Evolutionary conservation across 2,797 vertebrate genomes (phyloP).

Genomic region (Chelonia mydas): DNA sequence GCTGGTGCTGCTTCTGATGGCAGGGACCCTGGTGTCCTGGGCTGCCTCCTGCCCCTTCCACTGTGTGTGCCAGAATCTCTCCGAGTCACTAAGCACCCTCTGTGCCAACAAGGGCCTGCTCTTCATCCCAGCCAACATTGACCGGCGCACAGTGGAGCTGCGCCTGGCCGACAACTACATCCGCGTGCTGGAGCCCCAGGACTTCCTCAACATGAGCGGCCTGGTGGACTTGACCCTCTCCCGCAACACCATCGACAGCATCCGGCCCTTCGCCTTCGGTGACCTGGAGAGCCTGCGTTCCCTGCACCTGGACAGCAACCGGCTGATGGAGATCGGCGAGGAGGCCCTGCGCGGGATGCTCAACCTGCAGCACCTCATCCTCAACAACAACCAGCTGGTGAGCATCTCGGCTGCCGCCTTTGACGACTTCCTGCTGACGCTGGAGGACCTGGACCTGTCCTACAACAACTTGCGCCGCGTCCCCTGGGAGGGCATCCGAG

Average conservation of each 20-base stretch:
- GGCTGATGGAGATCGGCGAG: conserved; percentile 85
- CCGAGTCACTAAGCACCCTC: conserved; percentile 93
- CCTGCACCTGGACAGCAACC: conserved; percentile 91
- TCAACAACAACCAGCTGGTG: conserved; percentile 93
- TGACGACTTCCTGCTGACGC: conserved; percentile 89
- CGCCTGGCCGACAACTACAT: conserved; percentile 95
- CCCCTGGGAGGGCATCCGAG: conserved; percentile 92
- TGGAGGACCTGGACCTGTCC: conserved; percentile 94
- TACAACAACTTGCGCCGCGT: conserved; percentile 93
- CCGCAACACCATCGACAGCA: conserved; percentile 90
- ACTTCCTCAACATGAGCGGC: conserved; percentile 94
- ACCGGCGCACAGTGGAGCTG: conserved; percentile 93
- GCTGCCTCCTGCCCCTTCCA: conserved; percentile 90
- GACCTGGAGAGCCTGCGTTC: conserved; percentile 93
- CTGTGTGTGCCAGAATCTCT: conserved; percentile 94
- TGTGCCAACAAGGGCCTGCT: conserved; percentile 94
- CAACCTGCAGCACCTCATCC: conserved; percentile 93
- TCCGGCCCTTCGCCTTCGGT: conserved; percentile 88
- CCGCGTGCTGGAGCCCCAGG: conserved; percentile 85
- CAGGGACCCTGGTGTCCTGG: conserved; percentile 70
- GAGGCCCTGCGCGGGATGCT: conserved; percentile 88
- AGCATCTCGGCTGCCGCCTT: conserved; percentile 87
- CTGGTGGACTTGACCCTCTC: conserved; percentile 93
- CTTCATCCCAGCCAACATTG: conserved; percentile 92
- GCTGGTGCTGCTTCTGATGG: conserved; percentile 71